phyloP scores from a whole-genome alignment of 2,888 invertebrate genomes.

The Mimumesa dahlbomi region DNA sequence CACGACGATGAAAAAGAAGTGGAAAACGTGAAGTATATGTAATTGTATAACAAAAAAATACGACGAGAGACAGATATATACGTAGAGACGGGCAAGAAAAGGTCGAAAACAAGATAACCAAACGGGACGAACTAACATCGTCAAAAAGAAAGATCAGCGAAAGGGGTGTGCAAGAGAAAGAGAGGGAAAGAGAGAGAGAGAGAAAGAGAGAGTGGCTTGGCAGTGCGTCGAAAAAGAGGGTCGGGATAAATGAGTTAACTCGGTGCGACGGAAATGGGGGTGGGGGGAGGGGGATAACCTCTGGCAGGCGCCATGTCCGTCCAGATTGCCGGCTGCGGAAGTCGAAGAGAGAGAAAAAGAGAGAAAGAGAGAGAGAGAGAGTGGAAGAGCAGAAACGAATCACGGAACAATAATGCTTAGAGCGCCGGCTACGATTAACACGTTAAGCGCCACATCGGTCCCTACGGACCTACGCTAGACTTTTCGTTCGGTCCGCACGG shows the following conservation, averaged over 20 bases:
- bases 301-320: constrained; percentile 61
- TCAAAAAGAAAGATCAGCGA: neutral
- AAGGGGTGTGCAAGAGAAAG: neutral
- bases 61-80: too few relatives aligned
- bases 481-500: too few relatives aligned
- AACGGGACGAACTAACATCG: too few relatives aligned
- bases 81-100: neutral
- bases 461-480: too few relatives aligned
- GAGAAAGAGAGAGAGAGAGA: constrained; percentile 20
- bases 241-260: constrained; percentile 66
- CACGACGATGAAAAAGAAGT: too few relatives aligned
- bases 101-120: too few relatives aligned
- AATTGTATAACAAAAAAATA: too few relatives aligned
- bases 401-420: constrained; percentile 54
- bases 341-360: constrained; percentile 31
- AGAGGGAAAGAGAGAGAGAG: neutral
- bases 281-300: constrained; percentile 50
- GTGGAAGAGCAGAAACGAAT: constrained; percentile 42
- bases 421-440: constrained; percentile 45
- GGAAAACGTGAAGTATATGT: too few relatives aligned
- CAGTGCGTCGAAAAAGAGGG: constrained; percentile 65
- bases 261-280: constrained; percentile 42
- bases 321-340: constrained; percentile 45
- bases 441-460: too few relatives aligned
- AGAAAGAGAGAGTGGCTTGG: constrained; percentile 50